phyloP scores from a whole-genome alignment of 2,888 invertebrate genomes.

The Dolichomitus sp. region DNA sequence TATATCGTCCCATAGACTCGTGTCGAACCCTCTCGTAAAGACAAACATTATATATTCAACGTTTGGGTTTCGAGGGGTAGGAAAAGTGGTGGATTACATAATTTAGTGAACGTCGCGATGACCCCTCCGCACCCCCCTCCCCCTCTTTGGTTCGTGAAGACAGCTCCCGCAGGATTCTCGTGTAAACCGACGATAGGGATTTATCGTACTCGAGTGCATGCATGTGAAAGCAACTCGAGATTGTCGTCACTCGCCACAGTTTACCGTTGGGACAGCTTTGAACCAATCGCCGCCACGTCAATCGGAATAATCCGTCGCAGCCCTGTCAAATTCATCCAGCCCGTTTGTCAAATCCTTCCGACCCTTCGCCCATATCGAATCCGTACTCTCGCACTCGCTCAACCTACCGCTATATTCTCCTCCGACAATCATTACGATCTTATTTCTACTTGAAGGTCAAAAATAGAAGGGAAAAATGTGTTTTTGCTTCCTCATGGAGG shows the following conservation, averaged over 20 bases:
- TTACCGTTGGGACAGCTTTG: slow-evolving; percentile 47
- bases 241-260: slow-evolving; percentile 18
- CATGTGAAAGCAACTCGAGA: slow-evolving; percentile 34
- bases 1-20: not conserved
- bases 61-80: slow-evolving; percentile 13
- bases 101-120: slow-evolving; percentile 44
- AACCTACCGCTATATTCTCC: slow-evolving; percentile 1
- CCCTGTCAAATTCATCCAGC: slow-evolving; percentile 62
- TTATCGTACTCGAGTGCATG: not conserved
- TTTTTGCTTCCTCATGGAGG: not conserved
- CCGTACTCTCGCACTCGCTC: too few relatives aligned
- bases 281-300: slow-evolving; percentile 66
- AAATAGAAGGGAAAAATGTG: not conserved
- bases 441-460: not conserved
- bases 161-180: slow-evolving; percentile 38
- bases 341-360: slow-evolving; percentile 61
- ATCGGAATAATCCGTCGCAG: slow-evolving; percentile 64
- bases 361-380: slow-evolving; percentile 33
- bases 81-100: slow-evolving; percentile 40
- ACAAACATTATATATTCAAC: slow-evolving; percentile 38
- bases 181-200: slow-evolving; percentile 21
- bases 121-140: slow-evolving; percentile 14
- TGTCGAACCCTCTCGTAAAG: slow-evolving; percentile 11
- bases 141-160: slow-evolving; percentile 12
- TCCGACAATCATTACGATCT: not conserved